Evolutionary conservation across 2,113 vertebrate genomes (phyloP).

Genomic region (Cervus canadensis): DNA sequence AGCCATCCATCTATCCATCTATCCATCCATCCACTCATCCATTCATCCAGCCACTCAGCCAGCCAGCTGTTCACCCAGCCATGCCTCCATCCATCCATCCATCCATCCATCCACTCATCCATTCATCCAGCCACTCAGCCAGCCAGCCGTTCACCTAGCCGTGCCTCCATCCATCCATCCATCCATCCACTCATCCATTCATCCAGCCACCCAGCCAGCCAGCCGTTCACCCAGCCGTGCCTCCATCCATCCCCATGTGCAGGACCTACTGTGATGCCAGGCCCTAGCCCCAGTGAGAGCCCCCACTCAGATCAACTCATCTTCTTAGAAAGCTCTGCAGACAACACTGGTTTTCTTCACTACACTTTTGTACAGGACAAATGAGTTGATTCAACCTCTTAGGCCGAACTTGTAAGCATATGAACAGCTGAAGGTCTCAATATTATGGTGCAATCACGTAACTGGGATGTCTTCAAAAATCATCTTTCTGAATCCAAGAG

Average conservation of each 20-base stretch:
- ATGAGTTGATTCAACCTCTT: not conserved
- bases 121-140: too few relatives aligned
- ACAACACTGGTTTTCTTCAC: not conserved
- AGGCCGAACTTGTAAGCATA: not conserved
- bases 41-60: not conserved
- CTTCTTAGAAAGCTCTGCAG: not conserved
- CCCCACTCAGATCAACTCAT: not conserved
- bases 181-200: too few relatives aligned
- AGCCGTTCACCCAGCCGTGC: fast-evolving
- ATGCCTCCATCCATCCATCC: not conserved
- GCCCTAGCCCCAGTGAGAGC: not conserved
- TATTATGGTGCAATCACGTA: not conserved
- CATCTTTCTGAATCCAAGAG: not conserved
- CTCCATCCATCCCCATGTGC: not conserved
- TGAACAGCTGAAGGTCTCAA: not conserved
- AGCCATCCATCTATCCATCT: not conserved
- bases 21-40: not conserved
- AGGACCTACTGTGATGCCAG: not conserved
- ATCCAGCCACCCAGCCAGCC: too few relatives aligned
- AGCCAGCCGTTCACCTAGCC: too few relatives aligned
- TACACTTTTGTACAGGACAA: not conserved
- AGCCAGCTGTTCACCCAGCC: not conserved
- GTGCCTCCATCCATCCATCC: too few relatives aligned
- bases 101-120: not conserved
- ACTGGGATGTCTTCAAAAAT: not conserved